Conservation (phyloP, 2,113 vertebrate genomes). For the Epinephelus cyanopodus region DNA sequence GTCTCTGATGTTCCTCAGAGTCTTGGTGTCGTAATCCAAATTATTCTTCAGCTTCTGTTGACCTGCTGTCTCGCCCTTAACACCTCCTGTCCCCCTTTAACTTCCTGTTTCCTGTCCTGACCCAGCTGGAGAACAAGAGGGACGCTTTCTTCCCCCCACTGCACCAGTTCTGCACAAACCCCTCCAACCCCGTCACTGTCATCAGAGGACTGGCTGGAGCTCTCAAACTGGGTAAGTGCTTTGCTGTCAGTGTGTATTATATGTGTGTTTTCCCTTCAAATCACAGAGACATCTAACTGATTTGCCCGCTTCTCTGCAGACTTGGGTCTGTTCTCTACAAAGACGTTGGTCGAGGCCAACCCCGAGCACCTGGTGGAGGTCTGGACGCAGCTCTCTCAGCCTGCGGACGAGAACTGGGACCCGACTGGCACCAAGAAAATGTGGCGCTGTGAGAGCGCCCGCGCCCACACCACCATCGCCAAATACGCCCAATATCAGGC, state of each 20-base stretch:
- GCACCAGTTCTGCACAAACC: conserved; percentile 99
- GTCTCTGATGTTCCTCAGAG: too few relatives aligned
- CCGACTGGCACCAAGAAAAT: conserved; percentile 93
- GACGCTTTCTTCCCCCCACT: conserved; percentile 99
- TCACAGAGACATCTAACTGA: not conserved
- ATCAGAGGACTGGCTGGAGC: conserved; percentile 99
- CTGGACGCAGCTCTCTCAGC: conserved; percentile 96
- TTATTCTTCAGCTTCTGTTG: too few relatives aligned
- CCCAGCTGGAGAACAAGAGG: conserved; percentile 98
- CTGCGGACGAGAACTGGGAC: conserved; percentile 99
- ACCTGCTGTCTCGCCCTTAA: too few relatives aligned
- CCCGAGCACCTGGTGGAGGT: conserved; percentile 98
- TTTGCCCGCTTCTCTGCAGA: conserved; percentile 79
- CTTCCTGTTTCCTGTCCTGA: conserved; percentile 23
- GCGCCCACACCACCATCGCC: conserved; percentile 97
- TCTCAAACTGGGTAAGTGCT: conserved; percentile 89
- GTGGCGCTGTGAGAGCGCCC: conserved; percentile 97
- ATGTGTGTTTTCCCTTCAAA: not conserved
- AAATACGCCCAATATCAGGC: conserved; percentile 99
- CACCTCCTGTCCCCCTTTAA: not conserved
- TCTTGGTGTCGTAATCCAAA: too few relatives aligned
- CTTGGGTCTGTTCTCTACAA: conserved; percentile 98
- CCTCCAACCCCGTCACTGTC: conserved; percentile 98
- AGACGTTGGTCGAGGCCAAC: conserved; percentile 98
- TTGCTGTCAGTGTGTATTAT: not conserved